phyloP scores from a whole-genome alignment of 2,797 vertebrate genomes.

The Sternarchorhynchus goeldii region DNA sequence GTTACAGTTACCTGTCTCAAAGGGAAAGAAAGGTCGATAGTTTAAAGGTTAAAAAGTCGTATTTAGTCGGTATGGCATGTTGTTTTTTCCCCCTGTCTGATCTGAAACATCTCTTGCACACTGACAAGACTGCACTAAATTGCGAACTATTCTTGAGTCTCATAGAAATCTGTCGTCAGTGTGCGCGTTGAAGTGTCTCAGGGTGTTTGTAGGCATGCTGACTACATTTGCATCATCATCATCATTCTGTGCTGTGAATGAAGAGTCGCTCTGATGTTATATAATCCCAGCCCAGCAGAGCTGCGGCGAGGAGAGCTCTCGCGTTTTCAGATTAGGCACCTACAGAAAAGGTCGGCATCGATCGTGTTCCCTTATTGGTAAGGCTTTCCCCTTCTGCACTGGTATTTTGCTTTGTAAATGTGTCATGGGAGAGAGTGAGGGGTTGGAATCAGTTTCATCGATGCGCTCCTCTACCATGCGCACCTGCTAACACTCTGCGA shows the following conservation, averaged over 20 bases:
- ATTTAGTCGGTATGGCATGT: constrained; percentile 6
- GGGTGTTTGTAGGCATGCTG: constrained; percentile 13
- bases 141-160: not conserved
- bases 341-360: constrained; percentile 71
- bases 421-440: constrained; percentile 40
- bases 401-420: constrained; percentile 39
- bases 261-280: constrained; percentile 35
- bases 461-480: constrained; percentile 40
- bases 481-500: constrained; percentile 49
- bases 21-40: not conserved
- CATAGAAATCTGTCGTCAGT: not conserved
- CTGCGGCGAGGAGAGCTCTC: constrained; percentile 26
- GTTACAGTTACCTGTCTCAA: not conserved
- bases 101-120: constrained; percentile 4
- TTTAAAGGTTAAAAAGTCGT: not conserved
- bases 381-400: constrained; percentile 61
- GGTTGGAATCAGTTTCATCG: constrained; percentile 50
- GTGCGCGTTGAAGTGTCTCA: not conserved
- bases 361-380: constrained; percentile 70
- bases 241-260: constrained; percentile 31
- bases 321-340: constrained; percentile 44
- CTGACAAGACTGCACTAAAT: constrained; percentile 3
- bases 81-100: constrained; percentile 2
- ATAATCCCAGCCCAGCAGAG: constrained; percentile 39
- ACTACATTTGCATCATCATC: constrained; percentile 35